Evolutionary conservation across 2,888 invertebrate species (phyloP).

Genomic region (Tethea ocularis): DNA sequence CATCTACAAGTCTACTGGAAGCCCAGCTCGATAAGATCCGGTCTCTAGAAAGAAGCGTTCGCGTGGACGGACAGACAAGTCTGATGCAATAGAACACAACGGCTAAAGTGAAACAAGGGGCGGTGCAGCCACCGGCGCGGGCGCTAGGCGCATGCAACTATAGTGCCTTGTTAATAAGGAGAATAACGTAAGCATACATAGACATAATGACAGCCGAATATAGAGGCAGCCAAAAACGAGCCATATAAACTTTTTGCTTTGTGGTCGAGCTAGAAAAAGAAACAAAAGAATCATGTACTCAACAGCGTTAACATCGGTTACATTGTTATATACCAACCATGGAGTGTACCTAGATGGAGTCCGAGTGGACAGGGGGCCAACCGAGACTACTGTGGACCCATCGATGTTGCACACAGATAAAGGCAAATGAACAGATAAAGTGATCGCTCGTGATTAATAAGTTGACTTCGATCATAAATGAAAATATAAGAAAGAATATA

Average conservation of each 20-base stretch:
- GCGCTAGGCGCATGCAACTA: slow-evolving; percentile 66
- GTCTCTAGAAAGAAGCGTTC: slow-evolving; percentile 45
- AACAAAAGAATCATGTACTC: slow-evolving; percentile 71
- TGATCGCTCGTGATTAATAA: slow-evolving; percentile 60
- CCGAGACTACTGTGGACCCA: slow-evolving; percentile 17
- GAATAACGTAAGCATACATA: slow-evolving; percentile 81
- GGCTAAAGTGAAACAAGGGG: slow-evolving; percentile 36
- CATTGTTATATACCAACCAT: slow-evolving; percentile 25
- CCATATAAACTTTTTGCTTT: slow-evolving; percentile 82
- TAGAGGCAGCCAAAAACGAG: slow-evolving; percentile 83
- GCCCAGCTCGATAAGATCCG: slow-evolving; percentile 22
- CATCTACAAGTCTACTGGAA: slow-evolving; percentile 31
- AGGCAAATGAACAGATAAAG: slow-evolving; percentile 66
- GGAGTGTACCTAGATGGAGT: slow-evolving; percentile 16
- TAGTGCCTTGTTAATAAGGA: slow-evolving; percentile 64
- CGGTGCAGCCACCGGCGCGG: slow-evolving; percentile 37
- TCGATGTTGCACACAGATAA: slow-evolving; percentile 44
- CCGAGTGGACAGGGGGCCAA: slow-evolving; percentile 13
- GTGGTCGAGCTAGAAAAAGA: slow-evolving; percentile 81
- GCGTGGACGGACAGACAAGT: slow-evolving; percentile 69
- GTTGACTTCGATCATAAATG: slow-evolving; percentile 43
- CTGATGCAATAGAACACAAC: slow-evolving; percentile 43
- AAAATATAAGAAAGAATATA: slow-evolving; percentile 36
- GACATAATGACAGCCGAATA: slow-evolving; percentile 81
- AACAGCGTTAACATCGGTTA: slow-evolving; percentile 53